phyloP scores from a whole-genome alignment of 2,113 vertebrate species.

The Centropus unirufus region DNA sequence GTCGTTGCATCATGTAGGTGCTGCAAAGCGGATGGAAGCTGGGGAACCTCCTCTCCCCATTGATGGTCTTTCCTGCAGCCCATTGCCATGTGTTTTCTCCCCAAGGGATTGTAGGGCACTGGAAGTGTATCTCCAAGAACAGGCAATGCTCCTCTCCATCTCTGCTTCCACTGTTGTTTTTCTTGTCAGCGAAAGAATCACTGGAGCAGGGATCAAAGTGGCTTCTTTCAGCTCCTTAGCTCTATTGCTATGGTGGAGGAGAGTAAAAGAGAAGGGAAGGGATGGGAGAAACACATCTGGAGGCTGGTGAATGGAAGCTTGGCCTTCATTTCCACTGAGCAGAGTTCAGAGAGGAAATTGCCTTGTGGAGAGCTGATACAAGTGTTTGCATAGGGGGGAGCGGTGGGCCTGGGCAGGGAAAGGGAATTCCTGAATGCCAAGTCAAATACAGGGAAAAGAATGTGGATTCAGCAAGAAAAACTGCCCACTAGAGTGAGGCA shows the following conservation, averaged over 20 bases:
- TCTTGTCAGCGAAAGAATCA: not conserved
- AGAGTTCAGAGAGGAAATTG: conserved; percentile 45
- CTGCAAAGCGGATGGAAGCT: not conserved
- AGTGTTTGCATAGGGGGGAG: not conserved
- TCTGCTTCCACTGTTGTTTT: not conserved
- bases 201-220: not conserved
- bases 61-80: not conserved
- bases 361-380: not conserved
- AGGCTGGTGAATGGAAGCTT: not conserved
- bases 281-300: conserved; percentile 28
- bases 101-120: not conserved
- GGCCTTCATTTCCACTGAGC: not conserved
- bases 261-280: not conserved
- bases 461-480: not conserved
- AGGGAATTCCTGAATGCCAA: not conserved
- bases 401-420: not conserved
- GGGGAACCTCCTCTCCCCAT: not conserved
- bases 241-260: not conserved
- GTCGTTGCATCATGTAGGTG: conserved; percentile 40
- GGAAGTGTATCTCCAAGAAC: not conserved
- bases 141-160: fast-evolving
- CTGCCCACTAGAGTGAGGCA: not conserved
- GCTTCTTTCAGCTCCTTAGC: not conserved
- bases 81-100: not conserved
- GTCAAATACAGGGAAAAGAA: not conserved